Percentiles rank a stretch among this genome's conserved stretches.
These are phyloP conservation scores for Arbacia lixula DNA, from an alignment of 53 echinoderm and acorn worm genomes.

Conservation along the genomic window DNA sequence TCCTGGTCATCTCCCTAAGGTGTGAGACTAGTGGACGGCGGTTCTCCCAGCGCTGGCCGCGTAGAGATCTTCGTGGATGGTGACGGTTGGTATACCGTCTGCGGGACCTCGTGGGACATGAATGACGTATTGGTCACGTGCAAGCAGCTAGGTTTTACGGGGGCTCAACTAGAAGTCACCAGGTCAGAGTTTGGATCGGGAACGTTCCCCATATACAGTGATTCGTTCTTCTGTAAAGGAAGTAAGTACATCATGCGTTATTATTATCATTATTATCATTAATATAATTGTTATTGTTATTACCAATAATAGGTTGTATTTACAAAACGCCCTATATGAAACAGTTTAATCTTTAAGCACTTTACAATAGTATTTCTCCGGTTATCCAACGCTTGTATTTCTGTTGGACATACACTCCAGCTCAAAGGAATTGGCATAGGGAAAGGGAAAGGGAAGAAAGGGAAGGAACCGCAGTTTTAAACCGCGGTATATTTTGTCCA, in stretches of 20 bases:
- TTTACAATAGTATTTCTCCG: too few relatives aligned
- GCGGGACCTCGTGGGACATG: constrained; percentile 47
- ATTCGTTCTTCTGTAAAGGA: constrained; percentile 25
- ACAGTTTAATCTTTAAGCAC: too few relatives aligned
- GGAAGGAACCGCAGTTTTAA: too few relatives aligned
- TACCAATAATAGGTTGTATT: background rate
- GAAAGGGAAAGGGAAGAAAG: too few relatives aligned
- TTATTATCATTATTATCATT: background rate
- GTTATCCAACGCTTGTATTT: too few relatives aligned
- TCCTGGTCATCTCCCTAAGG: background rate
- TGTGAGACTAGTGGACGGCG: constrained; percentile 34
- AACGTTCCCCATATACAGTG: background rate
- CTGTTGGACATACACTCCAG: too few relatives aligned
- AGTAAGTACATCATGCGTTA: constrained; percentile 15
- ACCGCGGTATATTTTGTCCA: too few relatives aligned
- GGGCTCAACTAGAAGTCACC: background rate
- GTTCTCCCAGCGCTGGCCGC: constrained; percentile 7
- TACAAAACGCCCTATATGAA: too few relatives aligned
- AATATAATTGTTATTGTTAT: background rate
- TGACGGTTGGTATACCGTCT: constrained; percentile 38
- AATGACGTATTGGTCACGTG: constrained; percentile 46
- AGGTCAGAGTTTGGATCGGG: constrained; percentile 23
- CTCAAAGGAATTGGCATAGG: too few relatives aligned
- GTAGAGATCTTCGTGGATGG: constrained; percentile 43
- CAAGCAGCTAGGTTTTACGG: constrained; percentile 28